Percentiles rank a stretch among this genome's conserved stretches.
These are phyloP conservation scores for Caradrina clavipalpis DNA, from an alignment of 2,888 invertebrate species.

Conservation along the genomic window DNA sequence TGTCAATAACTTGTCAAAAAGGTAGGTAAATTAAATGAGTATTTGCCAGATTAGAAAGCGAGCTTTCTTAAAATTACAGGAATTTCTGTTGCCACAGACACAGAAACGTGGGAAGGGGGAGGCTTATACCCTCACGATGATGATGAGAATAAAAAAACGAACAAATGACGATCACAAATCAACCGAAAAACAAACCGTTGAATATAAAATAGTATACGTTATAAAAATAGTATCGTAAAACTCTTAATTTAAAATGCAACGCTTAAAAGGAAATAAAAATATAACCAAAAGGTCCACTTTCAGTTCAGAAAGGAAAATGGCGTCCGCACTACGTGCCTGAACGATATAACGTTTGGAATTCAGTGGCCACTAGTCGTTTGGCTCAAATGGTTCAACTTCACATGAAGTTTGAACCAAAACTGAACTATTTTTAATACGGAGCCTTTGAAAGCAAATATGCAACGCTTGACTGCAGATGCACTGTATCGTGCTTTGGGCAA, in stretches of 20 bases:
- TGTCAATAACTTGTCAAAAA: too few relatives aligned
- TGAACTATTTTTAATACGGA: conserved; percentile 42
- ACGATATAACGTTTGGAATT: conserved; percentile 24
- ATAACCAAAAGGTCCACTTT: conserved; percentile 1
- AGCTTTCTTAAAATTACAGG: too few relatives aligned
- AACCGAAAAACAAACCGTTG: not conserved
- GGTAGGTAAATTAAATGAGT: too few relatives aligned
- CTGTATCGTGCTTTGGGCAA: not conserved
- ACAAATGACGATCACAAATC: not conserved
- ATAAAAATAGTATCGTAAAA: not conserved
- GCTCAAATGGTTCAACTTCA: conserved; percentile 28
- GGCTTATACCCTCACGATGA: not conserved
- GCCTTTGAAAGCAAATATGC: conserved; percentile 26
- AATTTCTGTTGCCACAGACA: too few relatives aligned
- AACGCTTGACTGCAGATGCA: not conserved
- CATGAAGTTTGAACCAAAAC: conserved; percentile 22
- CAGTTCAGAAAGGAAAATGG: conserved; percentile 36
- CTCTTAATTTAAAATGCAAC: not conserved
- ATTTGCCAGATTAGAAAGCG: too few relatives aligned
- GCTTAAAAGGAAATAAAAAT: not conserved
- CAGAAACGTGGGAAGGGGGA: too few relatives aligned
- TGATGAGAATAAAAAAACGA: not conserved
- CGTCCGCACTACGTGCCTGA: conserved; percentile 13
- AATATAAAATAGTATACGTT: too few relatives aligned
- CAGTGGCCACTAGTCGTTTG: conserved; percentile 20